phyloP scores from a whole-genome alignment of 2,888 invertebrate species.

The Drosophila mayaguana region DNA sequence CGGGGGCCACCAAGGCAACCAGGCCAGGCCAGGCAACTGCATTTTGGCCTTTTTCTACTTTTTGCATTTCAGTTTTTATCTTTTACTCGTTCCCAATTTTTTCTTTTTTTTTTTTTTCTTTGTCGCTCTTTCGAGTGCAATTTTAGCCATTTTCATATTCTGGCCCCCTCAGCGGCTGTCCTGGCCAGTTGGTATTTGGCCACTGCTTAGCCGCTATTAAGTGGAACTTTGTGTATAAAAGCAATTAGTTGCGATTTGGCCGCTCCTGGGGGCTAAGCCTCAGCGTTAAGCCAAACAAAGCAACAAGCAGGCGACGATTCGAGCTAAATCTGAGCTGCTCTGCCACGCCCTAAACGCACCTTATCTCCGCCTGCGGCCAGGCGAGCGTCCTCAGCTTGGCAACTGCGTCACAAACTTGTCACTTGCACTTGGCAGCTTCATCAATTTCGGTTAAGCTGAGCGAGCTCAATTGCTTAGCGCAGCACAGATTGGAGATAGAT shows the following conservation, averaged over 20 bases:
- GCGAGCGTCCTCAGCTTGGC: neutral
- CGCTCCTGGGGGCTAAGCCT: constrained; percentile 11
- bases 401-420: constrained; percentile 55
- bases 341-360: constrained; percentile 2
- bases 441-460: constrained; percentile 71
- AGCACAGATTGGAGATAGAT: constrained; percentile 1
- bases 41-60: constrained; percentile 52
- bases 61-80: constrained; percentile 2
- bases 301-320: constrained; percentile 31
- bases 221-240: constrained; percentile 43
- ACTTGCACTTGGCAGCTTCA: constrained; percentile 76
- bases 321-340: constrained; percentile 13
- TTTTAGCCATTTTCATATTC: constrained; percentile 65
- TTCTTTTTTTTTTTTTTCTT: constrained; percentile 5
- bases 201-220: constrained; percentile 29
- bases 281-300: constrained; percentile 37
- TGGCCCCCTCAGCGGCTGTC: constrained; percentile 8
- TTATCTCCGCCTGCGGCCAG: neutral
- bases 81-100: constrained; percentile 32
- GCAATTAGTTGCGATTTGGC: constrained; percentile 72
- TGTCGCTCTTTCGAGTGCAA: constrained; percentile 40
- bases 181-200: constrained; percentile 26
- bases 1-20: constrained; percentile 14
- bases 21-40: constrained; percentile 51
- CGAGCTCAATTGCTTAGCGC: constrained; percentile 36